A percentile compares a stretch with the other conserved stretches of the same genome.
phyloP scores from a whole-genome alignment of 2,113 vertebrate species.

The Dasypus novemcinctus region DNA sequence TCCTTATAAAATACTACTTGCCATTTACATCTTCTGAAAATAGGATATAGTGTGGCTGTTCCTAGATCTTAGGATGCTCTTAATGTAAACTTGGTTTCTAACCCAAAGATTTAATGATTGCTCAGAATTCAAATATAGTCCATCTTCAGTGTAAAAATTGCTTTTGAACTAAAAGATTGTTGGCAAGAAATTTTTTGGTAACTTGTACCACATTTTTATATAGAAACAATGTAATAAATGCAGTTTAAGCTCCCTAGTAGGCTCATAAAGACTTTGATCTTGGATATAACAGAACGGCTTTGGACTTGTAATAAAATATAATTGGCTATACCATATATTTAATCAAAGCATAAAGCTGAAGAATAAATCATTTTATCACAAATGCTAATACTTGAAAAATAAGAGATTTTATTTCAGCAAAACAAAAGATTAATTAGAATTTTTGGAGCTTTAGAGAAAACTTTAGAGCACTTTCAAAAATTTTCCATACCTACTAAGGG shows the following conservation, averaged over 20 bases:
- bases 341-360: slow-evolving; percentile 38
- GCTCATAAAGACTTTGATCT: slow-evolving; percentile 57
- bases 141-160: neutral
- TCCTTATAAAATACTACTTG: neutral
- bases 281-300: slow-evolving; percentile 41
- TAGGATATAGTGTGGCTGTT: neutral
- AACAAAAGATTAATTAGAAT: slow-evolving; percentile 54
- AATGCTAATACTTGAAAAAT: slow-evolving; percentile 58
- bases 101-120: neutral
- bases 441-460: neutral
- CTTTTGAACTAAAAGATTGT: slow-evolving; percentile 33
- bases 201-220: slow-evolving; percentile 13
- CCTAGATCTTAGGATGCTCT: neutral
- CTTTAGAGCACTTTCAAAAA: neutral
- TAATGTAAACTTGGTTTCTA: neutral
- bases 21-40: neutral
- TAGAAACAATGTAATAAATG: slow-evolving; percentile 51
- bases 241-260: slow-evolving; percentile 51
- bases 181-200: slow-evolving; percentile 37
- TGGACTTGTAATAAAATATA: slow-evolving; percentile 66
- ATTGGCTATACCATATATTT: slow-evolving; percentile 39
- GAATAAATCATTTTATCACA: slow-evolving; percentile 59
- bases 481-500: neutral
- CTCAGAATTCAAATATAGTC: neutral
- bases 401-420: slow-evolving; percentile 52